phyloP scores from a whole-genome alignment of 2,797 vertebrate genomes.

The Muraenolepis orangiensis region DNA sequence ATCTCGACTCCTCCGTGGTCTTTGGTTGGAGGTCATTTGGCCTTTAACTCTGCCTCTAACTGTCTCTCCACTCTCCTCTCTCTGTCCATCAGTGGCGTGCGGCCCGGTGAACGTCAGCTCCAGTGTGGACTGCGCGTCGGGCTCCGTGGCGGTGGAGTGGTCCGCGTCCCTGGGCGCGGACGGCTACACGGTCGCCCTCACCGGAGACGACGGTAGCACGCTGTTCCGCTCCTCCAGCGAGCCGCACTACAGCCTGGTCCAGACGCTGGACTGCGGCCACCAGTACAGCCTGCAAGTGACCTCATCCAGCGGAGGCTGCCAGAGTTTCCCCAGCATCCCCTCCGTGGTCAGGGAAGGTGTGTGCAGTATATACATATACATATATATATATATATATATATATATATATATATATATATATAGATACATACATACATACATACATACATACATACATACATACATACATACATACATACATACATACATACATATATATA shows the following conservation, averaged over 20 bases:
- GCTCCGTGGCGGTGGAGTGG: slow-evolving; percentile 53
- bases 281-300: slow-evolving; percentile 59
- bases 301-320: slow-evolving; percentile 61
- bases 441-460: no score
- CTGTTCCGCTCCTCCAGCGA: slow-evolving; percentile 49
- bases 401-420: no score
- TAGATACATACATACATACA: no score
- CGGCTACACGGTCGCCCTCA: slow-evolving; percentile 53
- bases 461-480: no score
- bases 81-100: slow-evolving; percentile 67
- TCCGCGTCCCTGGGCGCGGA: slow-evolving; percentile 32
- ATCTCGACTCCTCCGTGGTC: no score
- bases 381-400: no score
- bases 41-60: no score
- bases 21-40: no score
- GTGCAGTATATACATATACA: no score
- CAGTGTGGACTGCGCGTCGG: slow-evolving; percentile 56
- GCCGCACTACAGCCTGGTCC: slow-evolving; percentile 39
- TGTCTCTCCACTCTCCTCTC: slow-evolving; percentile 8
- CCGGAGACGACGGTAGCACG: slow-evolving; percentile 9
- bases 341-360: slow-evolving; percentile 58
- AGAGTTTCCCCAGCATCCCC: slow-evolving; percentile 54
- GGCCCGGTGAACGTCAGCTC: slow-evolving; percentile 59
- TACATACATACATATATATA: no score
- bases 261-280: slow-evolving; percentile 60